These are phyloP conservation scores for Ursus arctos DNA, from an alignment of 2,113 vertebrate genomes.

Conservation along the genomic window DNA sequence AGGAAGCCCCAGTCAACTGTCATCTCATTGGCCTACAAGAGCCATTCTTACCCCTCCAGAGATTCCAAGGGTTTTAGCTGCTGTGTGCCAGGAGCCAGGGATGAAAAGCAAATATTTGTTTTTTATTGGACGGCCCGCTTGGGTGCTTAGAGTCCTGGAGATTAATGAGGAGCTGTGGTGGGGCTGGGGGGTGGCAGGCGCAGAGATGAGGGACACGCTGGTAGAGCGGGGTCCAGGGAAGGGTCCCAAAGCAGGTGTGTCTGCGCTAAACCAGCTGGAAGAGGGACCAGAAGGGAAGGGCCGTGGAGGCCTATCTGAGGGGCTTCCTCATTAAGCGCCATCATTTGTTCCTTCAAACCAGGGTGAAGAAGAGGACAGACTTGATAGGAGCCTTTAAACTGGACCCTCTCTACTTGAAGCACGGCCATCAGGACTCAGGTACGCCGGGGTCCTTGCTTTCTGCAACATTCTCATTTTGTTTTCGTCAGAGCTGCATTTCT, in stretches of 20 bases:
- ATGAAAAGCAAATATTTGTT: background rate
- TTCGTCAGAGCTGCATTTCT: accelerated
- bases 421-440: slow-evolving; percentile 97
- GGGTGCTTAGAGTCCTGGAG: background rate
- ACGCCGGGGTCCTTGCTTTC: background rate
- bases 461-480: accelerated
- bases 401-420: slow-evolving; percentile 96
- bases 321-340: background rate
- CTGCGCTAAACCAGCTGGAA: background rate
- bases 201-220: accelerated
- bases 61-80: background rate
- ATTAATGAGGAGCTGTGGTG: accelerated
- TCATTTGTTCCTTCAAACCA: slow-evolving; percentile 77
- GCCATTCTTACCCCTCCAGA: background rate
- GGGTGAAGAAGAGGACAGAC: slow-evolving; percentile 95
- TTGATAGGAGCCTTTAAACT: slow-evolving; percentile 95
- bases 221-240: accelerated
- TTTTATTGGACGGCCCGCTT: background rate
- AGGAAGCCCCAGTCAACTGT: too few relatives aligned
- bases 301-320: accelerated
- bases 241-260: too few relatives aligned
- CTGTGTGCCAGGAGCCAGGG: too few relatives aligned
- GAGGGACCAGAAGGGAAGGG: accelerated
- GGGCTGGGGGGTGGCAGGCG: accelerated
- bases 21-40: background rate